A percentile compares a stretch with the other conserved stretches of the same genome.
Conservation (phyloP, 2,888 invertebrate species). For the Lobophora halterata region DNA sequence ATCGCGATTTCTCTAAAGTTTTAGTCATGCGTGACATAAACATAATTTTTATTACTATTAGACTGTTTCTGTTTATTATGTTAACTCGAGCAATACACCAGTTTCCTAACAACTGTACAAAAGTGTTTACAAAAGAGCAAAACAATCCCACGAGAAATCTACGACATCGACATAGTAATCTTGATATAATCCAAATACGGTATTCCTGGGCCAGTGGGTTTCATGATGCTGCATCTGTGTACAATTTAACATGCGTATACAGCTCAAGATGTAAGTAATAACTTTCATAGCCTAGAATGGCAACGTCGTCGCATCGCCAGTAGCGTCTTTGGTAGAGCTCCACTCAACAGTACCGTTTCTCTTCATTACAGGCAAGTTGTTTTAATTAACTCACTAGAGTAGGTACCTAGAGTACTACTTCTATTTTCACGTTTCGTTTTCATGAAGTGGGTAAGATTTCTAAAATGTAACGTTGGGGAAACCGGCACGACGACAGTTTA, state of each 20-base stretch:
- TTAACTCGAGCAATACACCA: constrained; percentile 30
- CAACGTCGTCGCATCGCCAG: constrained; percentile 53
- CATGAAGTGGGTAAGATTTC: constrained; percentile 14
- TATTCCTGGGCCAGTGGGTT: constrained; percentile 46
- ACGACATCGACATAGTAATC: constrained; percentile 40
- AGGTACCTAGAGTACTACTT: constrained; percentile 17
- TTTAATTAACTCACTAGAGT: constrained; percentile 22
- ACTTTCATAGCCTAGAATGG: constrained; percentile 76
- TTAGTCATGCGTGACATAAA: constrained; percentile 21
- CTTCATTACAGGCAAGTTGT: constrained; percentile 31
- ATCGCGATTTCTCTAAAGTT: constrained; percentile 29
- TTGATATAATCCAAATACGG: constrained; percentile 55
- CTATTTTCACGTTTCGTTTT: constrained; percentile 17
- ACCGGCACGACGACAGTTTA: constrained; percentile 37
- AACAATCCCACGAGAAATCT: constrained; percentile 56
- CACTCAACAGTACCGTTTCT: constrained; percentile 55
- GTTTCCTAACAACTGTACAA: constrained; percentile 21
- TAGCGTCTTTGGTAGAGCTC: constrained; percentile 43
- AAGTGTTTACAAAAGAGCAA: constrained; percentile 41
- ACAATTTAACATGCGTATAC: constrained; percentile 36
- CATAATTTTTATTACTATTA: constrained; percentile 29
- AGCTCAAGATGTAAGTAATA: constrained; percentile 52
- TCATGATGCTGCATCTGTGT: constrained; percentile 43
- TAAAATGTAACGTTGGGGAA: constrained; percentile 26
- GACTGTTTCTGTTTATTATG: constrained; percentile 32